Base-by-base conservation (phyloP, 2,797 vertebrate species). In the Molossus molossus region DNA sequence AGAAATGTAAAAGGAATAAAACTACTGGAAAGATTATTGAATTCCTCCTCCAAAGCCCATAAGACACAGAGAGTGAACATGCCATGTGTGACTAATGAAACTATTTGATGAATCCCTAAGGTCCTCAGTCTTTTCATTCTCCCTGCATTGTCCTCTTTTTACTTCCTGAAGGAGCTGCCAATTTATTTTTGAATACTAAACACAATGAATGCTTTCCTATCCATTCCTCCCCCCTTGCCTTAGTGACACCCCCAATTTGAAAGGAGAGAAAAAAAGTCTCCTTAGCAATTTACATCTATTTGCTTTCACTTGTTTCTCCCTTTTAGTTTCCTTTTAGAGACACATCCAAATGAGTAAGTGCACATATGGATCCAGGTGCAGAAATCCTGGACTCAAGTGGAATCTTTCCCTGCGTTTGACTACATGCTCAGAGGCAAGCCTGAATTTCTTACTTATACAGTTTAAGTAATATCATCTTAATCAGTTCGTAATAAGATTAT, bases 121-220 rank as follows among this genome's bases (percentile, higher is more conserved):
- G 65, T 33, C 50, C 10, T 70, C 33, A 15, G 67, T 37, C 62
- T 82, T 48, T 21, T 1, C 25, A 45, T 55, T 79, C 64, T 85
- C 13, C 29, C 55, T 55, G 9, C 11, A 55, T 40, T 60, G 57
- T 69, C 53, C 37, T 86, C 13, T 37, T 79, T 87, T 29, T 33
- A 25, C 18, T 95, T 81, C 70, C 10, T 72, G 65, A 81, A 65
- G 84, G 23, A 90, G 7, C 37, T 76, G 81, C 53, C 93, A 90
- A 64, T 85, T 95, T 93, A 77, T 76, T 92, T 92, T 86, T 90
- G 72, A 97, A 84, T 75, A 11, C 69, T 93, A 79, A 91, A 60
- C 6, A 82, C 27, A 67, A 29, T 48, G 40, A 87, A 33, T 45
- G 4, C 7, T 94, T 95, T 83, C n/a, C 15, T 77, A 21, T 18